Base-by-base conservation (phyloP, 2,797 vertebrate species). In the Clarias pachynema region DNA sequence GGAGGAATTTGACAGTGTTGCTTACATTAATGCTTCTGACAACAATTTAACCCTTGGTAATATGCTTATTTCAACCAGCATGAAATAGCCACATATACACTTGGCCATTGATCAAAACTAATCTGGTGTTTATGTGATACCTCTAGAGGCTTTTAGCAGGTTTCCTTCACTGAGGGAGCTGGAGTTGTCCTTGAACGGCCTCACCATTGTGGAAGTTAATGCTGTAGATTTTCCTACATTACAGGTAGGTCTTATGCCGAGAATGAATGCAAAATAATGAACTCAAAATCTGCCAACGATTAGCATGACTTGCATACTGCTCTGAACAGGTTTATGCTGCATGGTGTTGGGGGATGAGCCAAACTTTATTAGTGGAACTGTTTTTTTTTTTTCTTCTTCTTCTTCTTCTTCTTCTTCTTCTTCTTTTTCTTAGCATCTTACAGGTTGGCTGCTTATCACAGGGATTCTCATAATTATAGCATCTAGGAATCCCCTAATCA, bases 131-230 rank as follows among this genome's bases (percentile, higher is more conserved):
- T 65, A 65, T 49, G 57, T 78, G 5, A 59, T 75, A 31, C 37
- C 65, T 89, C 3, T 87, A 98, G 97, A 93, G 8, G 87, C 87
- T 15, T 97, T 98, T 85, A 91, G 92, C 85, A 92, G 91, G 5
- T 98, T 98, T 91, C 91, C 91, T 82, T 92, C 89, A 70, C 89
- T 98, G 83, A 92, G 93, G 84, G 94, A 97, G 89, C 90, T 98
- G 81, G 95, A 95, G 75, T 94, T 98, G 2, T 92, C 95, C 26
- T 85, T 97, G 86, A 98, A 97, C 0, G 69, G 94, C 40, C 92
- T 97, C 73, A 86, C 89, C 88, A 92, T 90, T 66, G 82, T 97
- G 88, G 89, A 86, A 0, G 88, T 97, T 89, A 88, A 91, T 4
- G 84, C 91, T 59, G 92, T 91, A 82, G 94, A 96, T 79, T 97